Evolutionary conservation across 2,888 invertebrate genomes (phyloP), one percentile per base, ranked within the genome.

Genomic region (Phengaris arion): DNA sequence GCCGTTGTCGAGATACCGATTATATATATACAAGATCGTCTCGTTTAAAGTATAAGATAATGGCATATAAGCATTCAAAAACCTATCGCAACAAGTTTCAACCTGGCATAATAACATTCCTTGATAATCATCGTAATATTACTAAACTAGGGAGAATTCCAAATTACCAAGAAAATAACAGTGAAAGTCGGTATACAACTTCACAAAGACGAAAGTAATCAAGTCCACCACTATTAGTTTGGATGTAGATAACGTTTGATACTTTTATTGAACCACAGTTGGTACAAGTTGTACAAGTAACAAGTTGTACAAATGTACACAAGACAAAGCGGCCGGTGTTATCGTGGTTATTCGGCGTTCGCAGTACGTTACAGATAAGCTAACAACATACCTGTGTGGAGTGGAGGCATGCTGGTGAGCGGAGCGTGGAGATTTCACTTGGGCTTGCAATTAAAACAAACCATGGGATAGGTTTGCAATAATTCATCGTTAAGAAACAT

Each of bases 371-470:
- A 83, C 83, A 84, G 85, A 87, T 88, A 70, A 75, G 69, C 75
- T 69, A 69, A 86, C 85, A 69, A 86, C 85, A 86, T 82, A 79
- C 79, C 79, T 79, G 81, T 87, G 88, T 88, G 87, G 74, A 76
- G 12, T 51, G 57, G 9, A 76, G 74, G 45, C 64, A 70, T 6
- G 9, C 77, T 74, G 69, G 78, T 48, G 78, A 75, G 82, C 80
- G 79, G 76, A 81, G 84, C 82, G 84, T 55, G 45, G 4, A 68
- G 6, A 68, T 35, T 64, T 12, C 1, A 52, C 12, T 35, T 35
- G 35, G 35, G 35, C 35, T 35, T 2, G 3, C 35, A 35, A 35
- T 35, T 2, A 22, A 35, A 35, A 35, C 35, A 35, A 35, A 35
- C 2, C 0, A 35, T 35, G 35, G 35, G 35, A 35, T 35, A 4